Evolutionary conservation across 2,113 vertebrate genomes (phyloP).

Genomic region (Gavialis gangeticus): DNA sequence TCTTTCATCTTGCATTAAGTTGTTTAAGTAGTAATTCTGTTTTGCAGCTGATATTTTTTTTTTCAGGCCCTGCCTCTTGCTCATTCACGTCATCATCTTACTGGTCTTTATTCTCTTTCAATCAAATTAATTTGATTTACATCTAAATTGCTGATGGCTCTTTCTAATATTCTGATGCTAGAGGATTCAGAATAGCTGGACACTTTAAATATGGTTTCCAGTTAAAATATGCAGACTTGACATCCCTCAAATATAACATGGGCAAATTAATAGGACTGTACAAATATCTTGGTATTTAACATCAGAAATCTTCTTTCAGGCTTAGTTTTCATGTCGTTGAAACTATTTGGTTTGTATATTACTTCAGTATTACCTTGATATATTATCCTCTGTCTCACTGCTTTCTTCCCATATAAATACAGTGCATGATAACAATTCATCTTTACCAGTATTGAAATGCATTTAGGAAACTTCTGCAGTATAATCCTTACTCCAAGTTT

Average conservation of each 20-base stretch:
- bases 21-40: background rate
- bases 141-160: background rate
- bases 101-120: background rate
- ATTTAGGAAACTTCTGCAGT: background rate
- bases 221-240: background rate
- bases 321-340: background rate
- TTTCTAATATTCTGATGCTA: background rate
- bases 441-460: background rate
- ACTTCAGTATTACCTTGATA: background rate
- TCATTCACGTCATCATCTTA: background rate
- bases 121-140: background rate
- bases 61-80: background rate
- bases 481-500: background rate
- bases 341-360: background rate
- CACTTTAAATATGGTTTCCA: background rate
- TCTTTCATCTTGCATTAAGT: background rate
- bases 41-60: background rate
- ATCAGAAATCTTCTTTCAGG: background rate
- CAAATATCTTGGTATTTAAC: background rate
- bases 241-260: background rate
- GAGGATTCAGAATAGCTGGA: background rate
- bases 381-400: background rate
- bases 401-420: background rate
- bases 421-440: fast-evolving
- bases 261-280: background rate